Percentiles rank a stretch among this genome's conserved stretches.
phyloP scores from a whole-genome alignment of 2,888 invertebrate species.

The Tinea semifulvella region DNA sequence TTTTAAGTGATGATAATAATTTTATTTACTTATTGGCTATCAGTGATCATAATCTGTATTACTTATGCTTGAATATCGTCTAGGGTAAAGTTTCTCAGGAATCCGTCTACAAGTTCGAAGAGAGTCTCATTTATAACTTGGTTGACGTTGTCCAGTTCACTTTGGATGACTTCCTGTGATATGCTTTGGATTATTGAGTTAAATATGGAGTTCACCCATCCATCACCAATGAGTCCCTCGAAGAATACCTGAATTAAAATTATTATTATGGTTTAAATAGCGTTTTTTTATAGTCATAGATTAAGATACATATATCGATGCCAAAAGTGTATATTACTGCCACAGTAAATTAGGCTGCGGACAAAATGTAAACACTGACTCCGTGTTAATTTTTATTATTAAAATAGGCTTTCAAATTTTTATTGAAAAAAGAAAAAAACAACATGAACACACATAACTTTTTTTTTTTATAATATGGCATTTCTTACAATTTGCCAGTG shows the following conservation, averaged over 20 bases:
- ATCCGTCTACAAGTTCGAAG: constrained; percentile 33
- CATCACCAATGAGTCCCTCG: constrained; percentile 37
- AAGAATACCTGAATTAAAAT: constrained; percentile 38
- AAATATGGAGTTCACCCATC: constrained; percentile 32
- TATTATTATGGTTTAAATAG: constrained; percentile 18
- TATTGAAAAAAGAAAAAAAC: too few relatives aligned
- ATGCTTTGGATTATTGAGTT: constrained; percentile 31
- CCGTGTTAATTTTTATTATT: too few relatives aligned
- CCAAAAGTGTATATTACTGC: too few relatives aligned
- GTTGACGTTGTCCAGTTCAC: constrained; percentile 29
- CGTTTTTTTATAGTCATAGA: not conserved
- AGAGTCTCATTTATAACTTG: constrained; percentile 29
- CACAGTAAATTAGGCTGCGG: too few relatives aligned
- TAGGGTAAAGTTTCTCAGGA: constrained; percentile 33
- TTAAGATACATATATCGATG: not conserved
- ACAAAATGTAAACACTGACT: too few relatives aligned
- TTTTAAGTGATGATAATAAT: not conserved
- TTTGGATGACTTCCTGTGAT: constrained; percentile 33
- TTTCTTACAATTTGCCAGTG: too few relatives aligned
- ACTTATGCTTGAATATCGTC: constrained; percentile 15
- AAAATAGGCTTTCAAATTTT: too few relatives aligned
- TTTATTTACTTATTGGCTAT: not conserved
- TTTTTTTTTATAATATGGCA: too few relatives aligned
- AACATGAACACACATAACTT: too few relatives aligned
- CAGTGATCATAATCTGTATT: not conserved